A percentile compares a stretch with the other conserved stretches of the same genome.
Conservation (phyloP, 2,888 invertebrate genomes). For the Leucoma salicis region DNA sequence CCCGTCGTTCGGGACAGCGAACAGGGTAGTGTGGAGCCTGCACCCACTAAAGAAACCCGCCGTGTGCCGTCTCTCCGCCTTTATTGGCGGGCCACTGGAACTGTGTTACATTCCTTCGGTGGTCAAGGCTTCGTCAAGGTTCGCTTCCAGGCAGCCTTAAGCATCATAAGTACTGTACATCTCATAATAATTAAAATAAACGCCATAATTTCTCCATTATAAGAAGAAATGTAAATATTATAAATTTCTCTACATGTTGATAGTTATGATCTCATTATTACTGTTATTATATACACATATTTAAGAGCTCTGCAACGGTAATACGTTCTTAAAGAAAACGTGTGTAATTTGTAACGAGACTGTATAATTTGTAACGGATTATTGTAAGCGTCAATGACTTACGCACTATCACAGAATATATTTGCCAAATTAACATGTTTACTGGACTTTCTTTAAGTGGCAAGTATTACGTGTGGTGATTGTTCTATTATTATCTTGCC, state of each 20-base stretch:
- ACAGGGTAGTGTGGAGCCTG: too few relatives aligned
- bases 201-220: background rate
- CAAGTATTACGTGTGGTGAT: too few relatives aligned
- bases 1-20: too few relatives aligned
- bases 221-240: background rate
- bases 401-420: background rate
- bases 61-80: too few relatives aligned
- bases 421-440: too few relatives aligned
- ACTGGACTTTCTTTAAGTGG: too few relatives aligned
- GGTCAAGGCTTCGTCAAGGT: too few relatives aligned
- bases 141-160: too few relatives aligned
- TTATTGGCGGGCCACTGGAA: too few relatives aligned
- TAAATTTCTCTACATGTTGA: background rate
- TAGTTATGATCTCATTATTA: background rate
- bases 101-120: too few relatives aligned
- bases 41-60: too few relatives aligned
- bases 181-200: background rate
- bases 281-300: background rate
- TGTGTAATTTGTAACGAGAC: slow-evolving; percentile 5
- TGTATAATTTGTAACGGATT: background rate
- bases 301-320: background rate
- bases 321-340: slow-evolving; percentile 13
- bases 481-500: too few relatives aligned
- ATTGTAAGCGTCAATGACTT: background rate
- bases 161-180: background rate